Evolutionary conservation across 1,140 invertebrate species (phyloP).

Genomic region (Liolophura sinensis): DNA sequence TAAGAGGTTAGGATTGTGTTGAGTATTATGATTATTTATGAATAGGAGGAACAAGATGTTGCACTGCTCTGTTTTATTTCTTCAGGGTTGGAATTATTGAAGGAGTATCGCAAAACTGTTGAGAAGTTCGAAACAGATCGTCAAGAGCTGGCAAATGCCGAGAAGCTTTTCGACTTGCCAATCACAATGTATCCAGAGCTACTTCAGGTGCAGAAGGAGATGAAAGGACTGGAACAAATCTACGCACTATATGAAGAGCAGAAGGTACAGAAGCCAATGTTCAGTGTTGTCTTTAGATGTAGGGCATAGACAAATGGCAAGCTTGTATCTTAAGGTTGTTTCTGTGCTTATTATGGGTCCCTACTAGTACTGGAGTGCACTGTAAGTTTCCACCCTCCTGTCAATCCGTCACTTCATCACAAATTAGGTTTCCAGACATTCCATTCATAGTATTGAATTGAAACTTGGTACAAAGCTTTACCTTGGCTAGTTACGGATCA

Average conservation of each 20-base stretch:
- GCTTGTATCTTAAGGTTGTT: background rate
- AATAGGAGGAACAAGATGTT: background rate
- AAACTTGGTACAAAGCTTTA: too few species aligned
- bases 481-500: too few species aligned
- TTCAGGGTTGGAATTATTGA: constrained; percentile 52
- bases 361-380: too few species aligned
- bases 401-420: too few species aligned
- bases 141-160: constrained; percentile 74
- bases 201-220: constrained; percentile 72
- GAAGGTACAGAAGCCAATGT: constrained; percentile 60
- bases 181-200: constrained; percentile 80
- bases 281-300: too few species aligned
- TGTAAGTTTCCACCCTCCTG: too few species aligned
- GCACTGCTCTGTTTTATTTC: constrained; percentile 6
- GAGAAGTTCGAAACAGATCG: constrained; percentile 70
- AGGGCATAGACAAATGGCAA: background rate
- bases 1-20: too few species aligned
- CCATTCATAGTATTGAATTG: too few species aligned
- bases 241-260: constrained; percentile 80
- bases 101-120: constrained; percentile 72
- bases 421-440: too few species aligned
- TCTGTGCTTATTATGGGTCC: background rate
- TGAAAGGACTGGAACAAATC: constrained; percentile 71
- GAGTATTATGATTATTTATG: background rate
- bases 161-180: constrained; percentile 82